phyloP scores from a whole-genome alignment of 2,888 invertebrate species.

The Spicauda simplicius region DNA sequence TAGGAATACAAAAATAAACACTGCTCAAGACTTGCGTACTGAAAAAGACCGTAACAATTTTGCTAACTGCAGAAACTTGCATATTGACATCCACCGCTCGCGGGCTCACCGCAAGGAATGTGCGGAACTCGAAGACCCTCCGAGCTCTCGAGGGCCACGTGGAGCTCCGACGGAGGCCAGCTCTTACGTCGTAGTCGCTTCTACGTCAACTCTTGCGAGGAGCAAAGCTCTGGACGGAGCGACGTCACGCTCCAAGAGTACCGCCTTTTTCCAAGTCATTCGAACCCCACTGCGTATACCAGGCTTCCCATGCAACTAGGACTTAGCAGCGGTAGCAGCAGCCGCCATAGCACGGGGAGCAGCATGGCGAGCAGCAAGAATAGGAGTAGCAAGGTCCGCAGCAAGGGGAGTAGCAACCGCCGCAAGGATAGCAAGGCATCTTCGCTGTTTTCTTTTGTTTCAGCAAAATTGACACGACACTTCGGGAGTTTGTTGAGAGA shows the following conservation, averaged over 20 bases:
- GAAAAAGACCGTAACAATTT: slow-evolving; percentile 35
- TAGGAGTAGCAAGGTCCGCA: slow-evolving; percentile 53
- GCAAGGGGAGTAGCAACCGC: slow-evolving; percentile 50
- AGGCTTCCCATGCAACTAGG: slow-evolving; percentile 11
- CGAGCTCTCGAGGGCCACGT: slow-evolving; percentile 28
- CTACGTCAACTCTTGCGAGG: slow-evolving; percentile 23
- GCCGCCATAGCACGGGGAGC: slow-evolving; percentile 55
- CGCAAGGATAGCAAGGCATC: slow-evolving; percentile 60
- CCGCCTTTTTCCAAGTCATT: slow-evolving; percentile 23
- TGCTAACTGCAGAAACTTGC: slow-evolving; percentile 21
- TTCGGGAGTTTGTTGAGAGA: not conserved
- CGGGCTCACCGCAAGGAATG: not conserved
- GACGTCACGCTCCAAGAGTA: slow-evolving; percentile 16
- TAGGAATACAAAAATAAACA: slow-evolving; percentile 45
- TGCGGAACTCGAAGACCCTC: slow-evolving; percentile 14
- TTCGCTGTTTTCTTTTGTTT: slow-evolving; percentile 23
- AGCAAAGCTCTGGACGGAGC: slow-evolving; percentile 31
- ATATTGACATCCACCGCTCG: slow-evolving; percentile 25
- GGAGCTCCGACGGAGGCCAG: slow-evolving; percentile 27
- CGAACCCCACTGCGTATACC: not conserved
- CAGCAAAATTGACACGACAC: slow-evolving; percentile 13
- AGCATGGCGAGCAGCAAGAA: slow-evolving; percentile 57
- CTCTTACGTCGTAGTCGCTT: slow-evolving; percentile 37
- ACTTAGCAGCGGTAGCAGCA: slow-evolving; percentile 49
- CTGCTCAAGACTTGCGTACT: slow-evolving; percentile 39